Base-by-base conservation (phyloP, 2,797 vertebrate genomes). In the Distichodus sexfasciatus region DNA sequence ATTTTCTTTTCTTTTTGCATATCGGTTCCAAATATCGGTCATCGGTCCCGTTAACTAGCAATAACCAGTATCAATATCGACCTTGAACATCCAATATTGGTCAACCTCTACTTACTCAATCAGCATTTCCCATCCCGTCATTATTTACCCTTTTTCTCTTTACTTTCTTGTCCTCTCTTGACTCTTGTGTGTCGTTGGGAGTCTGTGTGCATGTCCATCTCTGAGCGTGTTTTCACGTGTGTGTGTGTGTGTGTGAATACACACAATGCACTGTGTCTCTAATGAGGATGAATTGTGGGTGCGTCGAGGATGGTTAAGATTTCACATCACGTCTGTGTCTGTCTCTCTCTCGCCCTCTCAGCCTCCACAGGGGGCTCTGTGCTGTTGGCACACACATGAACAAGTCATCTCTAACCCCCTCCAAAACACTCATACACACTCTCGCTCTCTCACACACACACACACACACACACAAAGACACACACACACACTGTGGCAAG, bases 251-350 rank as follows among this genome's bases (percentile, higher is more conserved):
- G 31, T 69, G 53, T 29, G 9, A 55, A n/a, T 29, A 23, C 7
- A 8, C 29, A 23, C 15, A 43, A 11, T 26, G 12, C n/a, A 12
- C 36, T 57, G 14, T 19, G 40, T 28, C 41, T 12, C 10, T 67
- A 67, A 67, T 67, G 41, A 66, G 47, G 21, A 59, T 60, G 71
- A 55, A 63, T 55, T 40, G 60, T 55, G 31, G 54, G 35, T 29
- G 60, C 35, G 44, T 29, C 15, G 12, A 23, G 47, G 38, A 40
- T 29, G 26, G 23, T 69, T 69, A 38, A 31, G 33, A 69, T 69
- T 69, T 17, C 15, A 28, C 44, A n/a, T 50, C 66, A 69, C 66
- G 66, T 59, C 28, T 19, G 11, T 35, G 31, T 24, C 41, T 48
- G 10, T 29, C 7, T 40, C 44, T 66, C 46, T 58, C 17, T 61